Evolutionary conservation across 2,113 vertebrate species (phyloP).

Genomic region (Odontophorus gujanensis): DNA sequence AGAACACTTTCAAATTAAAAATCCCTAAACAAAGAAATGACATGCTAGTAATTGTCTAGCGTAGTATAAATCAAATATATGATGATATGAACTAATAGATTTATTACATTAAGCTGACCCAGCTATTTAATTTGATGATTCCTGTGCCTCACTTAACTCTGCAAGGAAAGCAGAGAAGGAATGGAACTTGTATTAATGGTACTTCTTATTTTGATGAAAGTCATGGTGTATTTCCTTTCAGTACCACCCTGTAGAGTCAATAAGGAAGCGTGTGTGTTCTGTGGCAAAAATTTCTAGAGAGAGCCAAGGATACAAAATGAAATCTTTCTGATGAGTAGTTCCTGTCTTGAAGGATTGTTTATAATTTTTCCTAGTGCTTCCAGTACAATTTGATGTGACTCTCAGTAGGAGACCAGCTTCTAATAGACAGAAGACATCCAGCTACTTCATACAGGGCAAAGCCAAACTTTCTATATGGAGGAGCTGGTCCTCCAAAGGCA

Average conservation of each 20-base stretch:
- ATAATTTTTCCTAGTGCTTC: neutral
- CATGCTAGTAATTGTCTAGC: constrained; percentile 70
- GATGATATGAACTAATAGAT: constrained; percentile 67
- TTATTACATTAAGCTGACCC: constrained; percentile 69
- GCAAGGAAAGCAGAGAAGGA: constrained; percentile 36
- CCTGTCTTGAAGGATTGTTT: neutral
- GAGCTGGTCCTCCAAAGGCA: neutral
- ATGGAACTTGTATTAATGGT: neutral
- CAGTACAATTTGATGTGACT: neutral
- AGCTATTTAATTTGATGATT: constrained; percentile 61
- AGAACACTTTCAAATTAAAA: constrained; percentile 76
- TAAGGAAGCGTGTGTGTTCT: neutral
- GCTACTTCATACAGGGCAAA: neutral
- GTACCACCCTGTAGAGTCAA: neutral
- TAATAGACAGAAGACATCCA: neutral
- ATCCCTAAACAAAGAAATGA: constrained; percentile 74
- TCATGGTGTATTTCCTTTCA: constrained; percentile 8
- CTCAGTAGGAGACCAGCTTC: neutral
- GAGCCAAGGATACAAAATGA: neutral
- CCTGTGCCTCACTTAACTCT: neutral
- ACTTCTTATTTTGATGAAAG: constrained; percentile 27
- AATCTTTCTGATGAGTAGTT: neutral
- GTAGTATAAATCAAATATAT: constrained; percentile 71
- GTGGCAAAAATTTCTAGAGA: neutral
- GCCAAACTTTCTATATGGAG: neutral